A percentile compares a stretch with the other conserved stretches of the same genome.
phyloP scores from a whole-genome alignment of 2,888 invertebrate species.

The Sesamia inferens region DNA sequence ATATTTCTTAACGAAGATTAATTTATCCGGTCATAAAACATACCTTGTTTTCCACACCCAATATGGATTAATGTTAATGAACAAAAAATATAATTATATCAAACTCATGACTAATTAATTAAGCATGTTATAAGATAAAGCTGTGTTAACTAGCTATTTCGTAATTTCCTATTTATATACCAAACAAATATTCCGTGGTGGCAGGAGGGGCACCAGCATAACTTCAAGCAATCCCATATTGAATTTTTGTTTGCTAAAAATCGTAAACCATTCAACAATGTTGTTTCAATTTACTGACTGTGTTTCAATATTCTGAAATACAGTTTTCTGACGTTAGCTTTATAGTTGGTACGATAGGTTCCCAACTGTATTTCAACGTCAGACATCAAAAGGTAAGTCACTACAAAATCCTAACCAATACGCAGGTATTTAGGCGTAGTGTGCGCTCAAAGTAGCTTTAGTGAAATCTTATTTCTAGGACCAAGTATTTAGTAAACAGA shows the following conservation, averaged over 20 bases:
- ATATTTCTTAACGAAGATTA: background rate
- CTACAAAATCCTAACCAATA: conserved; percentile 4
- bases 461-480: conserved; percentile 17
- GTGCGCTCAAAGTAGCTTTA: conserved; percentile 10
- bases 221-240: background rate
- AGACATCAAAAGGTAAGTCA: conserved; percentile 15
- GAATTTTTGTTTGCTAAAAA: background rate
- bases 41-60: no score
- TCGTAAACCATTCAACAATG: conserved; percentile 12
- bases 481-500: conserved; percentile 5
- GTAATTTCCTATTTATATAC: background rate
- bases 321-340: background rate
- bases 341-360: background rate
- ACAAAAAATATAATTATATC: no score
- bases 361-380: conserved; percentile 1
- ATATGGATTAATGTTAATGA: no score
- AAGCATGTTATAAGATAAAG: no score
- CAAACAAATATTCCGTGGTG: background rate
- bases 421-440: no score
- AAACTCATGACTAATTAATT: no score
- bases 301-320: background rate
- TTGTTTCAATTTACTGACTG: conserved; percentile 1
- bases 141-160: background rate
- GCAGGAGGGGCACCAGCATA: background rate
- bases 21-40: background rate